Evolutionary conservation across 2,888 invertebrate species (phyloP).

Genomic region (Criorhina ranunculi): DNA sequence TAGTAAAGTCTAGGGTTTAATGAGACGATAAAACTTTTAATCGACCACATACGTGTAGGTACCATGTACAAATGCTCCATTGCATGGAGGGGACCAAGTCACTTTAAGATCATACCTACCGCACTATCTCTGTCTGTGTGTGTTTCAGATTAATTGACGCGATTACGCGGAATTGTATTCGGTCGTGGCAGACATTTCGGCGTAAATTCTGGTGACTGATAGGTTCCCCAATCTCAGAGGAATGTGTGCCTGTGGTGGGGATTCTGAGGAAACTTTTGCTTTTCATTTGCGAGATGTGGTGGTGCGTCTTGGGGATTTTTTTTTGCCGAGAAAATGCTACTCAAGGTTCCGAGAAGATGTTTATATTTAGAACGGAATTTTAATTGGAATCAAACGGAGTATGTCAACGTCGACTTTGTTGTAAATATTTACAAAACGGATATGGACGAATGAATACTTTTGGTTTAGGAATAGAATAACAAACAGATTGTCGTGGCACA

Average conservation of each 20-base stretch:
- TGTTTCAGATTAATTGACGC: conserved; percentile 60
- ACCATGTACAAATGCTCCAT: conserved; percentile 28
- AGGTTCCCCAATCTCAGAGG: conserved; percentile 13
- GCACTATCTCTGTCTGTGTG: conserved; percentile 18
- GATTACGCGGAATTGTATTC: conserved; percentile 59
- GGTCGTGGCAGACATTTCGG: conserved; percentile 69
- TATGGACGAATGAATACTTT: too few species aligned
- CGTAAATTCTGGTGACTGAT: conserved; percentile 69
- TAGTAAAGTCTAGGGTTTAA: conserved; percentile 66
- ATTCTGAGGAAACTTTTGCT: conserved; percentile 69
- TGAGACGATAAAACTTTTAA: conserved; percentile 66
- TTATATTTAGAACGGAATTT: conserved; percentile 73
- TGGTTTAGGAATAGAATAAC: conserved; percentile 9
- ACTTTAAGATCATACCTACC: background rate
- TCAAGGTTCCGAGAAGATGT: conserved; percentile 54
- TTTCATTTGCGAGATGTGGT: conserved; percentile 51
- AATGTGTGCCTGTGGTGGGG: conserved; percentile 24
- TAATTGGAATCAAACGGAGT: conserved; percentile 68
- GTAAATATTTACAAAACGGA: conserved; percentile 41
- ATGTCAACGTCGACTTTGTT: conserved; percentile 67
- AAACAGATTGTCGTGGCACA: conserved; percentile 22
- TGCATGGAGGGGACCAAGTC: conserved; percentile 4
- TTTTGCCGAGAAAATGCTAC: conserved; percentile 22
- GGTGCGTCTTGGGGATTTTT: conserved; percentile 48
- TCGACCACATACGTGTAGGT: conserved; percentile 52